Evolutionary conservation across 2,888 invertebrate genomes (phyloP), one percentile per base, ranked within the genome.

Genomic region (Sussaba pulchella): DNA sequence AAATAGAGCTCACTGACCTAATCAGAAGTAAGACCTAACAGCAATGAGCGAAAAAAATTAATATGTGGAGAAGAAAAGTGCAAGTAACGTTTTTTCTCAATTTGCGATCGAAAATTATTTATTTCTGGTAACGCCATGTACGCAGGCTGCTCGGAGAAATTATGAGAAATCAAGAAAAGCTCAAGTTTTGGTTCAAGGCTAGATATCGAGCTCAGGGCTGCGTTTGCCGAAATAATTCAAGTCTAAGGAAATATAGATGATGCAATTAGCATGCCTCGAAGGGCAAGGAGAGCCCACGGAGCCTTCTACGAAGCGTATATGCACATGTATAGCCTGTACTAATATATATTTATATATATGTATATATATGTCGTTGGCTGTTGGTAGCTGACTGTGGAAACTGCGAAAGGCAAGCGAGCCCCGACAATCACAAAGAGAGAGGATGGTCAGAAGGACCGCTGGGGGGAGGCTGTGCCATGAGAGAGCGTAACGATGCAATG

Each of bases 351-450:
- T 31, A 31, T 6, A 31, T 31, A 31, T 31, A 26, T 59, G 41
- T 50, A 39, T 52, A 10, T 17, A 63, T 43, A 73, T 47, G 39
- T 41, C 21, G 77, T 14, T 31, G 66, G 64, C 57, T 39, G 43
- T 61, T 57, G 66, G 59, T 59, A 61, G 71, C 79, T 74, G 70
- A 67, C 67, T 75, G 63, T 67, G 43, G 61, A 71, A 75, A 72
- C 57, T 64, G 64, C 67, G 67, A 66, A 75, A 70, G 52, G 45
- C 57, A 45, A 54, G 36, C 59, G 67, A 24, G 52, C 24, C 57
- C 61, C 39, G 71, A 80, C 80, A 76, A 76, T 80, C 75, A 72
- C 67, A 61, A n/a, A 17, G 19, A 43, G 47, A 39, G 52, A 24
- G 63, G 31, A 14, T 24, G 45, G 10, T 17, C 26, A 39, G 50